A percentile compares a stretch with the other conserved stretches of the same genome.
Conservation (phyloP, 2,888 invertebrate genomes). For the Branchipolynoe longqiensis region DNA sequence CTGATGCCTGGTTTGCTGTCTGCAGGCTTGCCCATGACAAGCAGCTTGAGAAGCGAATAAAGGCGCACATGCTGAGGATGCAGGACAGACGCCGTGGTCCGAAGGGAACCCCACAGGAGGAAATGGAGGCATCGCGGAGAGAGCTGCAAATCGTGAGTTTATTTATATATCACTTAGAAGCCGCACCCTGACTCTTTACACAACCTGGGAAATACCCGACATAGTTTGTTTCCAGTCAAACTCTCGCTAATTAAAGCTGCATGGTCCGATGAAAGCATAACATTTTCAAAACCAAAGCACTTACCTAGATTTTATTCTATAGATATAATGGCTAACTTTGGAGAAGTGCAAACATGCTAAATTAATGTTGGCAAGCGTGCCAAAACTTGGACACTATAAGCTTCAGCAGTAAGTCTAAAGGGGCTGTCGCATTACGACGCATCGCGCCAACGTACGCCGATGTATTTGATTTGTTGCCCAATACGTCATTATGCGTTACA, state of each 20-base stretch:
- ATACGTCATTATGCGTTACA: too few species aligned
- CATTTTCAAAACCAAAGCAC: too few species aligned
- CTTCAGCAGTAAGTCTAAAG: too few species aligned
- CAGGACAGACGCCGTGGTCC: slow-evolving; percentile 76
- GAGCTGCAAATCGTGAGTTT: slow-evolving; percentile 79
- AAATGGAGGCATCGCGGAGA: slow-evolving; percentile 77
- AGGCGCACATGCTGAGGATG: slow-evolving; percentile 77
- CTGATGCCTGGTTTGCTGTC: not conserved
- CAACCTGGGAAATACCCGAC: not conserved
- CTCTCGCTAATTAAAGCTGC: not conserved
- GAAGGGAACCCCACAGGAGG: slow-evolving; percentile 78
- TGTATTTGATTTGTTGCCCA: too few species aligned
- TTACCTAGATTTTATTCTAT: too few species aligned
- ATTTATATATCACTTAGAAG: too few species aligned
- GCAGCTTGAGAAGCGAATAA: slow-evolving; percentile 77
- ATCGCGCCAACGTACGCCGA: too few species aligned
- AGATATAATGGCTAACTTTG: not conserved
- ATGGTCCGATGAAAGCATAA: not conserved
- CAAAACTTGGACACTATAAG: too few species aligned
- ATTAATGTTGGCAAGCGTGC: too few species aligned
- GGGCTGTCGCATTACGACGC: too few species aligned
- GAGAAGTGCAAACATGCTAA: too few species aligned
- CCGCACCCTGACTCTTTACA: too few species aligned
- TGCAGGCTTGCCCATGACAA: slow-evolving; percentile 73
- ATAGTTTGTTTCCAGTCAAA: not conserved